phyloP scores from a whole-genome alignment of 2,888 invertebrate species.

The Crepidodera aurea region DNA sequence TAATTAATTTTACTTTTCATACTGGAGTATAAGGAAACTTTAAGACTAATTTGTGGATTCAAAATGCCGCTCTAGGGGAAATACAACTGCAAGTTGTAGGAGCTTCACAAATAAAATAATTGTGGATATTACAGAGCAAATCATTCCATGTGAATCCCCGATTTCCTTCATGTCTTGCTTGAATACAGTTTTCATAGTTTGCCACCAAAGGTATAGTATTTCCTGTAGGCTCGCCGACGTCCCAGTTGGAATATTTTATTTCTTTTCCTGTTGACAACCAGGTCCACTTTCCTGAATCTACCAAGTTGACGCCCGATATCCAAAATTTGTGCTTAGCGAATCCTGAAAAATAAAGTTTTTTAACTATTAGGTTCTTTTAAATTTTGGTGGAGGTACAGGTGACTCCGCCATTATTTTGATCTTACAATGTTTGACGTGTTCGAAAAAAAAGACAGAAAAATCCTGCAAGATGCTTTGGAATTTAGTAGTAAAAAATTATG shows the following conservation, averaged over 20 bases:
- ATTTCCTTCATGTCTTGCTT: conserved; percentile 25
- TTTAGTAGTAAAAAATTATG: too few species aligned
- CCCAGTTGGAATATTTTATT: conserved; percentile 31
- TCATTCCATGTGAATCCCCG: conserved; percentile 34
- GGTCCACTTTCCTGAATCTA: conserved; percentile 20
- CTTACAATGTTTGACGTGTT: too few species aligned
- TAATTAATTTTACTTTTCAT: too few species aligned
- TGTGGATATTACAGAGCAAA: conserved; percentile 17
- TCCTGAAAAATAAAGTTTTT: conserved; percentile 9
- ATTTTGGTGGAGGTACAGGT: too few species aligned
- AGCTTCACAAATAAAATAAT: conserved; percentile 27
- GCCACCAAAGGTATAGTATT: conserved; percentile 20
- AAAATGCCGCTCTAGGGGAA: not conserved
- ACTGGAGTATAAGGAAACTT: too few species aligned
- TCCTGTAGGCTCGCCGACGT: conserved; percentile 27
- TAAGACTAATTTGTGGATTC: too few species aligned
- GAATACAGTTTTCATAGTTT: conserved; percentile 29
- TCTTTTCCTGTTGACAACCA: conserved; percentile 29
- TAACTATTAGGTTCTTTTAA: too few species aligned
- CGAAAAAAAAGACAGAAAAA: too few species aligned
- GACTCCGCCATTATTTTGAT: too few species aligned
- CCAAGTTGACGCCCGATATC: conserved; percentile 31
- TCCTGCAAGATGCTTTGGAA: too few species aligned
- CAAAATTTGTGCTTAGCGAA: conserved; percentile 8
- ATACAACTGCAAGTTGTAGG: conserved; percentile 16